These are phyloP conservation scores for Morus bassanus DNA, from an alignment of 2,797 vertebrate genomes.

Conservation along the genomic window DNA sequence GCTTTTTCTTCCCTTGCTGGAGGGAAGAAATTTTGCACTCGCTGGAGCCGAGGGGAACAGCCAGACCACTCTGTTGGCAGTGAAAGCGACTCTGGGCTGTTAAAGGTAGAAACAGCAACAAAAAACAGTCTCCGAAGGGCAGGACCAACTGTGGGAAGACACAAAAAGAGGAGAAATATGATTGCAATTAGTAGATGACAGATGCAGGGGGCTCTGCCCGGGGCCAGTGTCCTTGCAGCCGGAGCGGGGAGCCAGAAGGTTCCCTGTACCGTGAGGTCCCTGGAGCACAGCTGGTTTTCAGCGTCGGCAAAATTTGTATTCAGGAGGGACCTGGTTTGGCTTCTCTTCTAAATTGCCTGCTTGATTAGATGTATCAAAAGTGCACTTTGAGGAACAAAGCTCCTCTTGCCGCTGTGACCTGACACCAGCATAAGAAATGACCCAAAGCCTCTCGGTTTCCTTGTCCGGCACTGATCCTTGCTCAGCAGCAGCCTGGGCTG, in stretches of 20 bases:
- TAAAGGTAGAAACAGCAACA: not conserved
- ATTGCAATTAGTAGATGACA: too few species aligned
- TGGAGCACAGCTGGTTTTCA: not conserved
- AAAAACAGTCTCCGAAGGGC: not conserved
- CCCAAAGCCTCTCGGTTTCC: not conserved
- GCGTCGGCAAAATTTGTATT: not conserved
- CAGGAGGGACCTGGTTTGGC: not conserved
- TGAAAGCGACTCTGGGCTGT: not conserved
- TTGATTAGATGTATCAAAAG: not conserved
- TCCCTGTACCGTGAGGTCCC: not conserved
- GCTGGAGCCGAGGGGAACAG: not conserved
- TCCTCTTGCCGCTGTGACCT: not conserved
- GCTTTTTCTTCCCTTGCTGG: not conserved
- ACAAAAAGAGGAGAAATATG: not conserved
- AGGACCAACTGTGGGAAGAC: not conserved
- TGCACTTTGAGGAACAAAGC: not conserved
- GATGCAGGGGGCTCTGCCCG: not conserved
- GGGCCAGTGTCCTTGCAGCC: rapidly evolving
- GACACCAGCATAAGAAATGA: not conserved
- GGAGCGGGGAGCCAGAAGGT: not conserved
- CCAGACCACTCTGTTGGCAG: rapidly evolving
- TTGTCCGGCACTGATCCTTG: not conserved
- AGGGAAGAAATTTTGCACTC: not conserved
- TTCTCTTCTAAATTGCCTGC: not conserved
- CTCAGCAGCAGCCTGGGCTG: not conserved